These are phyloP conservation scores for Zaprionus camerounensis DNA, from an alignment of 1,140 invertebrate species.

Conservation along the genomic window DNA sequence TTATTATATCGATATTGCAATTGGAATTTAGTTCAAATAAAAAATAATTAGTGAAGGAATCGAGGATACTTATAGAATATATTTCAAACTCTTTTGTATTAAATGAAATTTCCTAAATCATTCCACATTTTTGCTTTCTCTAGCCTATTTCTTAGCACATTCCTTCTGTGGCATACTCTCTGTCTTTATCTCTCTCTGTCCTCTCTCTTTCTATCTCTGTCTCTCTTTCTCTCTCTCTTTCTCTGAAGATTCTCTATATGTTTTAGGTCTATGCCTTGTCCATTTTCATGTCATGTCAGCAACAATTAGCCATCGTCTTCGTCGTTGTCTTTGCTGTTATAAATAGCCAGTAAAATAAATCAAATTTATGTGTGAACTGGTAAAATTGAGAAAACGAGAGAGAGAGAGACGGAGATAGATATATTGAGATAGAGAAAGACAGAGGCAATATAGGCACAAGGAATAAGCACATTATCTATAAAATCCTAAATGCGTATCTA, in stretches of 20 bases:
- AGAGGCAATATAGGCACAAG: not conserved
- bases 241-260: not conserved
- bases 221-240: not conserved
- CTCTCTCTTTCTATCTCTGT: not conserved
- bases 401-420: not conserved
- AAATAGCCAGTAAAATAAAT: slow-evolving; percentile 71
- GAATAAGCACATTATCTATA: slow-evolving; percentile 2
- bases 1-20: no score
- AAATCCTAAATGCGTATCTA: not conserved
- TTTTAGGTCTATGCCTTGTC: slow-evolving; percentile 15
- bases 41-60: no score
- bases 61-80: no score
- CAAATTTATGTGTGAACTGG: slow-evolving; percentile 68
- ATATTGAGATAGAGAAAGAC: no score
- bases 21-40: no score
- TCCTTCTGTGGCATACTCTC: not conserved
- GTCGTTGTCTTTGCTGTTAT: slow-evolving; percentile 55
- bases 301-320: slow-evolving; percentile 70
- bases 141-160: not conserved
- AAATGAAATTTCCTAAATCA: not conserved
- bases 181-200: no score
- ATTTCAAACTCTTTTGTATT: not conserved
- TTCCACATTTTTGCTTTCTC: not conserved
- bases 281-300: slow-evolving; percentile 59
- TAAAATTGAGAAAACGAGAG: slow-evolving; percentile 3